Base-by-base conservation (phyloP, 2,888 invertebrate genomes). In the Molorchus minor region DNA sequence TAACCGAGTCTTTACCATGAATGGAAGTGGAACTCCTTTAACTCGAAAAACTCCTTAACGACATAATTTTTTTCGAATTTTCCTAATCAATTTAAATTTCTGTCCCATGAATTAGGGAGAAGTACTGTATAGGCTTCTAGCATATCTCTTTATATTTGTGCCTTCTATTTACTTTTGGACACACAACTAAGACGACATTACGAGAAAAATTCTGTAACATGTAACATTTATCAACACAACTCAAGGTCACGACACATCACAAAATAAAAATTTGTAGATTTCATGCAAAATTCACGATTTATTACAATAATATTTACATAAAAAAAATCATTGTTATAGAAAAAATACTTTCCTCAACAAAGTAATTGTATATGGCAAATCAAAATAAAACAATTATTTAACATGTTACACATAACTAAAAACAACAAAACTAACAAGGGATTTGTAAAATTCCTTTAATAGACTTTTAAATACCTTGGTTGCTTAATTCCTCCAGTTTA, bases 391-490 rank as follows among this genome's bases (percentile, higher is more conserved):
- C 3, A 33, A 33, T 21, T 8, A 40, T 40, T 17, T 36, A 20
- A 47, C 20, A 33, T 21, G 25, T 49, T 38, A 10, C 21, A 49
- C n/a, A 10, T 30, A 47, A 47, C n/a, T n/a, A 1, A 16, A 47
- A 13, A 44, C 21, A 21, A 21, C 29, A 44, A 21, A 21, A 44
- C 12, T 5, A n/a, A 44, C 1, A n/a, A 8, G 2, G 21, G 12
- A 43, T 13, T 3, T 21, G n/a, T 21, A 44, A 44, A 44, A 21
- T n/a, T 25, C 4, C 25, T 5, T 5, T 25, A 25, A 25, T 25
- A 25, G 12, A 33, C 33, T 40, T 38, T 55, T 55, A 57, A 57
- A 52, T 66, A 66, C 66, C 66, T 66, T 64, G 58, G 35, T 55
- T 3, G 41, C 53, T 64, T 13, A 66, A 21, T 29, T 60, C 62